phyloP scores from a whole-genome alignment of 1,140 invertebrate species.

The Drosophila pallidifrons region DNA sequence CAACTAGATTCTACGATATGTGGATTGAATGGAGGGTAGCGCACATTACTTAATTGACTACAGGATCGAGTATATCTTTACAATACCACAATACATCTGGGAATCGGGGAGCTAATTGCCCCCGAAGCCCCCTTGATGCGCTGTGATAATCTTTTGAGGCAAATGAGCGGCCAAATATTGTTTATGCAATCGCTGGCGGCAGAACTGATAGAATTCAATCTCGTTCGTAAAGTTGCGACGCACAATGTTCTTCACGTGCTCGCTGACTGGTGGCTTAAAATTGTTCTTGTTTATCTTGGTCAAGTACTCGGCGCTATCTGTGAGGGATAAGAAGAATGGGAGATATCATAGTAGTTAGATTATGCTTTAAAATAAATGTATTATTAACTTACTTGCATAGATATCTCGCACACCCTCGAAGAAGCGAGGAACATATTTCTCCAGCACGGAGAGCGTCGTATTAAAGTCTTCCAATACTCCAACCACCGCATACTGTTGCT shows the following conservation, averaged over 20 bases:
- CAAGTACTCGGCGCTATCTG: slow-evolving; percentile 91
- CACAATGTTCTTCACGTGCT: slow-evolving; percentile 94
- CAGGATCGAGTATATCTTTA: slow-evolving; percentile 52
- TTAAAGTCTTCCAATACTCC: slow-evolving; percentile 95
- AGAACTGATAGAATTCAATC: slow-evolving; percentile 97
- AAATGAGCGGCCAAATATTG: slow-evolving; percentile 91
- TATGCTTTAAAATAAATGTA: neutral
- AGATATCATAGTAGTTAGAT: neutral
- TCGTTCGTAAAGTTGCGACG: slow-evolving; percentile 94
- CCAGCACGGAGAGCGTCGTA: slow-evolving; percentile 92
- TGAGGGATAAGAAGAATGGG: slow-evolving; percentile 50
- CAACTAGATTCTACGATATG: slow-evolving; percentile 60
- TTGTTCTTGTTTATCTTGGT: slow-evolving; percentile 93
- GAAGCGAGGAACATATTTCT: slow-evolving; percentile 93
- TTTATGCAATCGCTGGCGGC: slow-evolving; percentile 92
- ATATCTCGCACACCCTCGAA: slow-evolving; percentile 91
- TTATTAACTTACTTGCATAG: slow-evolving; percentile 89
- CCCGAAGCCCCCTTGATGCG: slow-evolving; percentile 38
- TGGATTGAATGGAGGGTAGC: slow-evolving; percentile 30
- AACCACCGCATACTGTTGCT: slow-evolving; percentile 94
- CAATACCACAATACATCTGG: slow-evolving; percentile 37
- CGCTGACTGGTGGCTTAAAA: slow-evolving; percentile 94
- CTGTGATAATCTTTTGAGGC: slow-evolving; percentile 77
- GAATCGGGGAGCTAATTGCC: slow-evolving; percentile 37
- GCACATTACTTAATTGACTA: slow-evolving; percentile 57